Base-by-base conservation (phyloP, 1,140 invertebrate species). In the Neoseiulus cucumeris region DNA sequence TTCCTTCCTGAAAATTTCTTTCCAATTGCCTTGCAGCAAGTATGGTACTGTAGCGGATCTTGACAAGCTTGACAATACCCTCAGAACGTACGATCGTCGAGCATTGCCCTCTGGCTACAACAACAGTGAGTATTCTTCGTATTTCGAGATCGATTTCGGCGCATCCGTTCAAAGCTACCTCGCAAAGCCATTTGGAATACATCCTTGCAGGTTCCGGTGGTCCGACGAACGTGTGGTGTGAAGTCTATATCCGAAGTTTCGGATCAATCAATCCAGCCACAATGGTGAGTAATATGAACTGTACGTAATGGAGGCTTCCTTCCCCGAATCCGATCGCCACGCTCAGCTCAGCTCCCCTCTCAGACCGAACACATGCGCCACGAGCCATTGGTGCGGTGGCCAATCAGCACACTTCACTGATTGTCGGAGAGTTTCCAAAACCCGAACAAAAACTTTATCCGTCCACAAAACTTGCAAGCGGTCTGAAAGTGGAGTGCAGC, bases 191-290 rank as follows among this genome's bases (percentile, higher is more conserved):
- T n/a, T n/a, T n/a, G n/a, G n/a, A n/a, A n/a, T n/a, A n/a, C 14
- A 47, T 25, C 45, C 28, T 47, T 47, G 14, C 51, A 59, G 51
- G 17, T 59, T 59, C 51, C 4, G 71, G 72, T 33, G 69, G 59
- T 18, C 69, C 79, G 5, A 79, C 79, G 0, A 71, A 69, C 17
- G 79, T 80, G 2, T 69, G 69, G 41, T 77, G 76, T 66, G 79
- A 79, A 55, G 70, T 80, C 0, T 80, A 78, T 69, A 78, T 80
- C 30, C 70, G 79, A 41, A 79, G 76, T 69, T 80, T 80, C 69
- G 79, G 79, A 2, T 79, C 79, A 14, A 79, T 80, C 30, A 79
- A 76, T 69, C 78, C 79, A 9, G 72, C 74, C 25, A 78, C 77
- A 6, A 80, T 80, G 79, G 79, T 80, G 69, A 77, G 75, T 72